phyloP scores from a whole-genome alignment of 1,140 invertebrate genomes.

The Pogonus chalceus region DNA sequence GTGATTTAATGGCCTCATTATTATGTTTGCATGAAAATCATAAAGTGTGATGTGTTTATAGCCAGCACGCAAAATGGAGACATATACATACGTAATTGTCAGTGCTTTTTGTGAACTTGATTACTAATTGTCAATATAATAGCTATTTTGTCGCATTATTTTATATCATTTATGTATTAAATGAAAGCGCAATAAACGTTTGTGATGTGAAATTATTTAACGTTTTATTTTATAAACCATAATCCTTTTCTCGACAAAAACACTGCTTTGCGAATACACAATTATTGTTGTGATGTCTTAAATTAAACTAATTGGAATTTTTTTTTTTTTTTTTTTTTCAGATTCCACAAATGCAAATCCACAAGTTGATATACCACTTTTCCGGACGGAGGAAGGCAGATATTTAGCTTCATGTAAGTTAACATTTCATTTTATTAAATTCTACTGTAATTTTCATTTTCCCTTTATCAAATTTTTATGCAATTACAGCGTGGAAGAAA shows the following conservation, averaged over 20 bases:
- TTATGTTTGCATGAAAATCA: too few relatives aligned
- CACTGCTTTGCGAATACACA: constrained; percentile 9
- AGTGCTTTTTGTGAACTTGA: too few relatives aligned
- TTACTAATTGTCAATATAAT: background rate
- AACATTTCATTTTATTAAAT: constrained; percentile 8
- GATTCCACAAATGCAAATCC: constrained; percentile 42
- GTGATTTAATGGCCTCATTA: too few relatives aligned
- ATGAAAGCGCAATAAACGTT: constrained; percentile 8
- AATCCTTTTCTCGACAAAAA: constrained; percentile 1
- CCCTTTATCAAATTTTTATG: background rate
- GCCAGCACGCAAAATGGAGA: too few relatives aligned
- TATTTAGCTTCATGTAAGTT: constrained; percentile 70
- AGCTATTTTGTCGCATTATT: background rate
- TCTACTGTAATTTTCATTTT: constrained; percentile 2
- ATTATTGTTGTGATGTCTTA: constrained; percentile 18
- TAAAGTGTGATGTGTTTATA: too few relatives aligned
- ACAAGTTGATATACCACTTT: constrained; percentile 56
- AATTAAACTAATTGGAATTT: background rate
- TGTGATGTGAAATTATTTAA: constrained; percentile 13
- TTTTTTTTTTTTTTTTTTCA: constrained; percentile 27
- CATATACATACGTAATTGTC: too few relatives aligned
- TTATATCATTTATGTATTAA: background rate
- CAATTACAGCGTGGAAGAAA: too few relatives aligned
- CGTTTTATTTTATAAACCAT: constrained; percentile 8
- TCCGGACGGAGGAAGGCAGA: constrained; percentile 69